Percentiles rank a stretch among this genome's conserved stretches.
phyloP scores from a whole-genome alignment of 2,888 invertebrate genomes.

The Cinara cedri region DNA sequence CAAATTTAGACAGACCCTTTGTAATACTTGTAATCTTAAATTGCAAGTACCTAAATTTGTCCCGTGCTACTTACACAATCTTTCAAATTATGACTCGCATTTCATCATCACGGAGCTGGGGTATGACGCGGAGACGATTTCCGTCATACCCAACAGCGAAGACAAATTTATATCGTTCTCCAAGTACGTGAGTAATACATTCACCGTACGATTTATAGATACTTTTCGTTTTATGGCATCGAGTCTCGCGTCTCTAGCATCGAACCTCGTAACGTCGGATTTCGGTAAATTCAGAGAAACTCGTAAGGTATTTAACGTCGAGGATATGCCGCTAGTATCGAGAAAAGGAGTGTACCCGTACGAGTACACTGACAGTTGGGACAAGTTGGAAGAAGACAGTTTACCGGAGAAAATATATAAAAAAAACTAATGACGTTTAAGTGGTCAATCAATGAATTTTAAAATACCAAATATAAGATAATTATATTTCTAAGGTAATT shows the following conservation, averaged over 20 bases:
- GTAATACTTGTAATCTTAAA: too few relatives aligned
- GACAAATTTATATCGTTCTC: too few relatives aligned
- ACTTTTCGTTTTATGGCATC: slow-evolving; percentile 44
- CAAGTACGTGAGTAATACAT: too few relatives aligned
- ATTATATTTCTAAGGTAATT: too few relatives aligned
- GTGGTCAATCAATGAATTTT: too few relatives aligned
- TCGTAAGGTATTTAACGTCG: background rate
- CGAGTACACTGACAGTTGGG: slow-evolving; percentile 58
- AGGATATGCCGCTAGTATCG: slow-evolving; percentile 23
- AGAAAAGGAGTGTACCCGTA: slow-evolving; percentile 60
- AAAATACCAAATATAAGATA: too few relatives aligned
- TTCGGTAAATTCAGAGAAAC: background rate
- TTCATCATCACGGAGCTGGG: slow-evolving; percentile 3
- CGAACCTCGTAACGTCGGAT: background rate
- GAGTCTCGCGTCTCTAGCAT: slow-evolving; percentile 44
- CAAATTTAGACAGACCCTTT: too few relatives aligned
- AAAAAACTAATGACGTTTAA: too few relatives aligned
- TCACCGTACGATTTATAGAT: slow-evolving; percentile 47
- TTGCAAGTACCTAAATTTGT: background rate
- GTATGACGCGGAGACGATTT: background rate
- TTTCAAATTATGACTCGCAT: background rate
- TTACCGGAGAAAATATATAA: slow-evolving; percentile 60
- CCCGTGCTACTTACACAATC: background rate
- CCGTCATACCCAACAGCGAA: too few relatives aligned
- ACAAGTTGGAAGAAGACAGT: slow-evolving; percentile 52